Base-by-base conservation (phyloP, 2,113 vertebrate genomes). In the Oncorhynchus gorbuscha region DNA sequence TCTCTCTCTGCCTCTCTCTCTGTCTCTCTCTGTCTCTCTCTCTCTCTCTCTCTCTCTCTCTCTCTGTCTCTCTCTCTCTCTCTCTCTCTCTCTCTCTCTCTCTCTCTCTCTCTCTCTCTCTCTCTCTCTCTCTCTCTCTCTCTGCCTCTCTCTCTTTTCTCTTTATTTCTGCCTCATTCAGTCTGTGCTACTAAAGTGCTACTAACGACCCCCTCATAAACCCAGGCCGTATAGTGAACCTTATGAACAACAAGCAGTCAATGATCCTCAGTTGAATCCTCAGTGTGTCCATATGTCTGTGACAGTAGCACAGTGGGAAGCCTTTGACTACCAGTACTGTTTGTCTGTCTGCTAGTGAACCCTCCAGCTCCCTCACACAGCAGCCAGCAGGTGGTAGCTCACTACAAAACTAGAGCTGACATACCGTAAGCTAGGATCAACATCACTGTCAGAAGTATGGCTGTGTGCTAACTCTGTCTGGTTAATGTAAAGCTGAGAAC, bases 261-360 rank as follows among this genome's bases (percentile, higher is more conserved):
- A 18, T 12, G 69, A 64, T 11, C 35, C 18, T 8, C 14, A 55
- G 51, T 45, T 45, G 9, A 45, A 45, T 45, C 20, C 13, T 59
- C 13, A 18, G 71, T 72, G 24, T 72, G 48, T 72, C 49, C 32
- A 45, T 45, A 26, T 72, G 71, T 72, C n/a, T 35, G 39, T 20
- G 45, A 26, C 12, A 30, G 26, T 58, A 26, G 48, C n/a, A 24
- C n/a, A 55, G 48, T 30, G 71, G 59, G 59, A 22, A n/a, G n/a
- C n/a, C n/a, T 62, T 22, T 22, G 59, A 62, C 13, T 62, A 62
- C 13, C 59, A 18, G 51, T 55, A 11, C 39, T 45, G 39, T 55
- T 1, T 55, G 16, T 16, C 7, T 22, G 59, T n/a, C n/a, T 62
- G 59, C 59, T 62, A 18, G n/a, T 62, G 59, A 62, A 62, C 13